Evolutionary conservation across 1,140 invertebrate species (phyloP).

Genomic region (Bombus superbus): DNA sequence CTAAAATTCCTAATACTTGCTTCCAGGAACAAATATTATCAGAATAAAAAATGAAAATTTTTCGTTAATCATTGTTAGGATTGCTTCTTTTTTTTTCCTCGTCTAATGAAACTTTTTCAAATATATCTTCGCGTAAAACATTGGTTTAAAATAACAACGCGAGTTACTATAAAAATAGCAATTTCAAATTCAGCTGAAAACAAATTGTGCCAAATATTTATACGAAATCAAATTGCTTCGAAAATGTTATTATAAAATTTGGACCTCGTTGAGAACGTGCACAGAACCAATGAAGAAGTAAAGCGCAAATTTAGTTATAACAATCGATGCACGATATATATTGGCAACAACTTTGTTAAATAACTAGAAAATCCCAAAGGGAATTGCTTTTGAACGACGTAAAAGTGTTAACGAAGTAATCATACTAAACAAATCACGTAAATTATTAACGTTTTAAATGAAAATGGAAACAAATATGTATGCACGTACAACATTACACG

Average conservation of each 20-base stretch:
- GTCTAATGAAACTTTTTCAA: neutral
- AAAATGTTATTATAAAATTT: conserved; percentile 2
- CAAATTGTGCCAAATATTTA: neutral
- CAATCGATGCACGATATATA: neutral
- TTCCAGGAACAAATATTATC: neutral
- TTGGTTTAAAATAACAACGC: no score
- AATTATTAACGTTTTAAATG: no score
- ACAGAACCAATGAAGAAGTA: neutral
- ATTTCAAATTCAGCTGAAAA: neutral
- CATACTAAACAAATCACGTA: neutral
- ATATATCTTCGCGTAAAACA: neutral
- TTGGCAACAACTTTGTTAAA: conserved; percentile 3
- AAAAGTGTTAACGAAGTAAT: neutral
- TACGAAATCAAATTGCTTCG: neutral
- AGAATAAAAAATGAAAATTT: neutral
- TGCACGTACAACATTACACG: neutral
- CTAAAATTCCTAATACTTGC: neutral
- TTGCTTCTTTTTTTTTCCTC: neutral
- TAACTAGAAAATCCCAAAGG: neutral
- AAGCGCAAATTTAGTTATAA: neutral
- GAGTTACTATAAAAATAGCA: neutral
- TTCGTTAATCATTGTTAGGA: neutral
- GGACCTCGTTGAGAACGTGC: neutral
- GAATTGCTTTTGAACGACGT: neutral
- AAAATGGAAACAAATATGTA: neutral